Base-by-base conservation (phyloP, 2,888 invertebrate species). In the Protula sp. region DNA sequence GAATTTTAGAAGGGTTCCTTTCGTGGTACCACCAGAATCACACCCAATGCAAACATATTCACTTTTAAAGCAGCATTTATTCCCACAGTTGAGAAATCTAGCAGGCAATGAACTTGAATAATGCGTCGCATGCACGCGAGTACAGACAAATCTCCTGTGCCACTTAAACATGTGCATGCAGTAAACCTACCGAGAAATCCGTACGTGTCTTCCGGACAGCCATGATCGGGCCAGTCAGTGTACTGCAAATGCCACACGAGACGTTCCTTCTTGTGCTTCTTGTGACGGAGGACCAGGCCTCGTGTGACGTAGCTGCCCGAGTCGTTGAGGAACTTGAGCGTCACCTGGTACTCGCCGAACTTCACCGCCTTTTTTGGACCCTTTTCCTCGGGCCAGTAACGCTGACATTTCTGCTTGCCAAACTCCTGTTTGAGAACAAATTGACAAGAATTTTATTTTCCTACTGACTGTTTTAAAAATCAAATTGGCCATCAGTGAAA, bases 161-260 rank as follows among this genome's bases (percentile, higher is more conserved):
- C n/a, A n/a, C n/a, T n/a, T n/a, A n/a, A n/a, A n/a, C n/a, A n/a
- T n/a, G n/a, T n/a, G n/a, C n/a, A n/a, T n/a, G n/a, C n/a, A n/a
- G n/a, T n/a, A n/a, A n/a, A n/a, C 58, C 47, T 38, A 59, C 61
- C 59, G 1, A 65, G 61, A 55, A 63, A 65, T n/a, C 57, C 55
- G 14, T 51, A 24, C 1, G 30, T 85, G 55, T 86, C 85, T 58
- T 85, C 84, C 0, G 89, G 90, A 76, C 87, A 86, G 3, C 87
- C 86, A 65, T 86, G 85, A 70, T 85, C 85, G 2, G 85, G 85
- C 89, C 90, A 90, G 74, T 88, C 87, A 30, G 87, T 86, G 80
- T 88, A 92, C 76, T 89, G 89, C 67, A 92, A 83, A 82, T 92
- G 92, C 90, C 91, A 92, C 64, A 92, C 73, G 48, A 76, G 76